Base-by-base conservation (phyloP, 2,888 invertebrate genomes). In the Invenusta paracnida region DNA sequence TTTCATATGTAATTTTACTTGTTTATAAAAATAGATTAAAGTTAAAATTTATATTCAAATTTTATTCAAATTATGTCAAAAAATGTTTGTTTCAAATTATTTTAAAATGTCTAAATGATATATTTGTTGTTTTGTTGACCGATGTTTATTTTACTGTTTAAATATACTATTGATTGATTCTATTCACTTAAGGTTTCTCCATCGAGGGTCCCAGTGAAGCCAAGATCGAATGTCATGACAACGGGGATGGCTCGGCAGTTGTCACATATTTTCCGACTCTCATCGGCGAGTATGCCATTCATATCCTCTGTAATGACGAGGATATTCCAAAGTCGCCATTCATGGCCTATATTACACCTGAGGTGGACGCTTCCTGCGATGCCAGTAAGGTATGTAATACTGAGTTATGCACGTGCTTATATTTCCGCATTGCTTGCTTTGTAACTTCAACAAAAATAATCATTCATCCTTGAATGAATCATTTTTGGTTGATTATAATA, bases 281-380 rank as follows among this genome's bases (percentile, higher is more conserved):
- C 28, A 31, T 67, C 1, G 84, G 84, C 2, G 84, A 84, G 27
- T 84, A 84, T 73, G 84, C 84, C 1, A 29, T 84, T 5, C 84
- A 84, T 23, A 84, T 84, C 29, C 84, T 84, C 1, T 84, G 84
- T 28, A 67, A 84, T 29, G 84, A 67, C 0, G 67, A 84, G 23
- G 84, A 84, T 23, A 84, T 84, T 84, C 84, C 84, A 1, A 67
- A 84, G 25, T 84, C 84, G 0, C 84, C 84, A 1, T 84, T 25
- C 29, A 84, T 96, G 91, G 94, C 95, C 84, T 94, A 95, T 89
- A 94, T 96, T 89, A 90, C 94, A 86, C 95, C 95, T 11, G 89
- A 89, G 5, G 23, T n/a, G 11, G 31, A 30, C n/a, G 48, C 30
- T 23, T 2, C 83, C 13, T 30, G 27, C 31, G 83, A 31, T 1